Conservation (phyloP, 2,888 invertebrate species). For the Graphium colonna region DNA sequence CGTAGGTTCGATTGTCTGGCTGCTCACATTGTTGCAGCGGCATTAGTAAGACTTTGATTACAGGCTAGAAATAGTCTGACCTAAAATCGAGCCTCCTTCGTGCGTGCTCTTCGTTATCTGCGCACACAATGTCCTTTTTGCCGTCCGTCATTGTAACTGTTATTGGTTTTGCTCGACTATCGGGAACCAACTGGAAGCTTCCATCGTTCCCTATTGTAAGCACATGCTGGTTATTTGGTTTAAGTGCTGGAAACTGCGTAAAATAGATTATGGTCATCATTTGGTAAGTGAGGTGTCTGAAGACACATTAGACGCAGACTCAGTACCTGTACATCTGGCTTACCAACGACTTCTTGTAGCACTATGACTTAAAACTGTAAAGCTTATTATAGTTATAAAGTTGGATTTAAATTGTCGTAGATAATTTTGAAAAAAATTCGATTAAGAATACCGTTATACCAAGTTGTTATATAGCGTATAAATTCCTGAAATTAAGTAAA, state of each 20-base stretch:
- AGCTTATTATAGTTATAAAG: no score
- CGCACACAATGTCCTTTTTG: constrained; percentile 5
- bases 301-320: no score
- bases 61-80: constrained; percentile 22
- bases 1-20: constrained; percentile 24
- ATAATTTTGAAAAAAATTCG: no score
- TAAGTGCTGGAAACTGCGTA: not conserved
- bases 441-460: no score
- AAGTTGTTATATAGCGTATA: no score
- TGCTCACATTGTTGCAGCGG: constrained; percentile 20
- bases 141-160: not conserved
- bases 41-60: constrained; percentile 26
- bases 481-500: no score
- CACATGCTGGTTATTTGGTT: not conserved
- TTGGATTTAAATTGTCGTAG: no score
- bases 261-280: no score
- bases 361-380: no score
- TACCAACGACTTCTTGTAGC: no score
- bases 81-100: constrained; percentile 20
- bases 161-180: not conserved
- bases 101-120: constrained; percentile 21
- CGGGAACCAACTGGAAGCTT: not conserved
- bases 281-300: no score
- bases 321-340: no score
- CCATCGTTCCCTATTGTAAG: not conserved